These are phyloP conservation scores for Acanthiza pusilla DNA, from an alignment of 2,797 vertebrate genomes.

Conservation along the genomic window DNA sequence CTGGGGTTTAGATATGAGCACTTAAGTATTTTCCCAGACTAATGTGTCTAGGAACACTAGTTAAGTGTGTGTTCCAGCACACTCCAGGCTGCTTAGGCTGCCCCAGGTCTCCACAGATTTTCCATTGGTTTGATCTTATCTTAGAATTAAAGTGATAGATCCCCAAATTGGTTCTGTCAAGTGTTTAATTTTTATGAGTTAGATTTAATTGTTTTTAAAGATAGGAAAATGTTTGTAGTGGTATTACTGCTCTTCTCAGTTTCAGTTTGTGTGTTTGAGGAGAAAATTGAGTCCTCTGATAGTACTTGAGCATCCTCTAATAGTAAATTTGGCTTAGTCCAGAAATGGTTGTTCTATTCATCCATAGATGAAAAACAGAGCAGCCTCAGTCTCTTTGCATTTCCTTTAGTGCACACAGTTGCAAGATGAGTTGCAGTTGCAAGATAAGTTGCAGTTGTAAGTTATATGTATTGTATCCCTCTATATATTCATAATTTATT, in stretches of 20 bases:
- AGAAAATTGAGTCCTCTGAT: background rate
- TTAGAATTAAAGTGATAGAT: background rate
- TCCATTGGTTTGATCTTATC: background rate
- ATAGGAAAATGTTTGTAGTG: background rate
- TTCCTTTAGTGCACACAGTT: background rate
- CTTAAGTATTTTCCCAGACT: background rate
- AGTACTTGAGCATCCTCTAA: background rate
- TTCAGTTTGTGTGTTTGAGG: background rate
- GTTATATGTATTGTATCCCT: too few relatives aligned
- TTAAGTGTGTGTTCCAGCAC: background rate
- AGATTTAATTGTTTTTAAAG: background rate
- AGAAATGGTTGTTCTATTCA: background rate
- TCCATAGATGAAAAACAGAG: background rate
- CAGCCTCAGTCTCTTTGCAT: background rate
- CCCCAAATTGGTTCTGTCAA: background rate
- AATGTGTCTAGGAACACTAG: background rate
- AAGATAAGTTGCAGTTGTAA: too few relatives aligned
- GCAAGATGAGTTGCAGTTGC: too few relatives aligned
- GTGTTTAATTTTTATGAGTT: background rate
- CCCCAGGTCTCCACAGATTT: background rate
- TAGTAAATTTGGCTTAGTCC: background rate
- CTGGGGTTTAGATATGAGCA: background rate
- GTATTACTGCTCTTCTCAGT: background rate
- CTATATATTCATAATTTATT: too few relatives aligned
- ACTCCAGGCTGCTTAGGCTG: background rate